Evolutionary conservation across 2,888 invertebrate genomes (phyloP).

Genomic region (Eumerus sabulonum): DNA sequence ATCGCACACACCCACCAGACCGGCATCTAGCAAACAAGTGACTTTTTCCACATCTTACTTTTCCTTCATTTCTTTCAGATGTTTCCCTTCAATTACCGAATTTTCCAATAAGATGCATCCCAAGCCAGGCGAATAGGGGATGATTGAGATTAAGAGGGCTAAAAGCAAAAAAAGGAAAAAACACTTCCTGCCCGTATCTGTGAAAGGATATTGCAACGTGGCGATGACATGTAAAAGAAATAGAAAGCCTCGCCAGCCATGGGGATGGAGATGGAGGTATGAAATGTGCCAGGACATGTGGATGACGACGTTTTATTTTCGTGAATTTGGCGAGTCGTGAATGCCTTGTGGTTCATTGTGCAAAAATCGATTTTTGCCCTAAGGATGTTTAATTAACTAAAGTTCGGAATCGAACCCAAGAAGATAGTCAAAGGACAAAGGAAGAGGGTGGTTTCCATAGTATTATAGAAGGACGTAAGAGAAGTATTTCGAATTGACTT

Average conservation of each 20-base stretch:
- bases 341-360: not conserved
- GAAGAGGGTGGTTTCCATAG: slow-evolving; percentile 16
- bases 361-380: slow-evolving; percentile 2
- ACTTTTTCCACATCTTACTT: slow-evolving; percentile 13
- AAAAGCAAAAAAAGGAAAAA: not conserved
- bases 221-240: slow-evolving; percentile 36
- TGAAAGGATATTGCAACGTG: slow-evolving; percentile 39
- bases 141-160: slow-evolving; percentile 21
- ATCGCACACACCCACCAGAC: slow-evolving; percentile 43
- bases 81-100: slow-evolving; percentile 49
- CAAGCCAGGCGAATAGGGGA: slow-evolving; percentile 55
- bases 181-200: slow-evolving; percentile 2
- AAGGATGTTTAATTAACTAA: slow-evolving; percentile 19
- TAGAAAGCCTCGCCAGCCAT: slow-evolving; percentile 33
- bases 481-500: slow-evolving; percentile 28
- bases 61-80: too few relatives aligned
- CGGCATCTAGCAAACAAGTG: slow-evolving; percentile 37
- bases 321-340: not conserved
- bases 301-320: slow-evolving; percentile 23
- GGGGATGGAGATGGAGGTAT: slow-evolving; percentile 24
- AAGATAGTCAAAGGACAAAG: slow-evolving; percentile 7
- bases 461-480: slow-evolving; percentile 14
- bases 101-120: slow-evolving; percentile 65
- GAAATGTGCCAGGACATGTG: not conserved
- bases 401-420: not conserved